These are phyloP conservation scores for Pipistrellus pipistrellus DNA, from an alignment of 2,797 vertebrate species.

Conservation along the genomic window DNA sequence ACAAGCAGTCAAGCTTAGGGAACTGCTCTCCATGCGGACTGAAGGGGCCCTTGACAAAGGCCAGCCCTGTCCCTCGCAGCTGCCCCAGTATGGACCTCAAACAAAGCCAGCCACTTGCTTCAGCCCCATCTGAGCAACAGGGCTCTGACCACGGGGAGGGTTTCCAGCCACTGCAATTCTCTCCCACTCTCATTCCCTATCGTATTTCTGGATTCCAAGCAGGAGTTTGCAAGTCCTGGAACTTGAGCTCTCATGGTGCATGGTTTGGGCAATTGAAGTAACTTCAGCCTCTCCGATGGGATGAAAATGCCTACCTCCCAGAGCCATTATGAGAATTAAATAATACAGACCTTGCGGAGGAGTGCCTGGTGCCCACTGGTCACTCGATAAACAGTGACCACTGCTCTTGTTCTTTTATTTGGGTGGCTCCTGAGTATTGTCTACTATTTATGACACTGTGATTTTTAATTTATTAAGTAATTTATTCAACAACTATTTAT, in stretches of 20 bases:
- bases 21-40: not conserved
- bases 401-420: not conserved
- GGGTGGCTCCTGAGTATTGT: not conserved
- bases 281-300: not conserved
- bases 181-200: not conserved
- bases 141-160: not conserved
- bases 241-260: not conserved
- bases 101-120: fast-evolving
- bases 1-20: constrained; percentile 64
- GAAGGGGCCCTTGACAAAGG: not conserved
- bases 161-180: not conserved
- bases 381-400: fast-evolving
- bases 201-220: not conserved
- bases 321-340: not conserved
- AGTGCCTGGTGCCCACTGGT: not conserved
- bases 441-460: not conserved
- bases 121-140: fast-evolving
- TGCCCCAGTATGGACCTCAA: not conserved
- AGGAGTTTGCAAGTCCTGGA: not conserved
- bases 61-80: not conserved
- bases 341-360: not conserved
- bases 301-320: not conserved
- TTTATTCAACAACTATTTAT: not conserved
- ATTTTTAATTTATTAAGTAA: not conserved
- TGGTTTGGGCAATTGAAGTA: not conserved